A percentile compares a stretch with the other conserved stretches of the same genome.
phyloP scores from a whole-genome alignment of 2,797 vertebrate genomes.

The Enteromius treurensis region DNA sequence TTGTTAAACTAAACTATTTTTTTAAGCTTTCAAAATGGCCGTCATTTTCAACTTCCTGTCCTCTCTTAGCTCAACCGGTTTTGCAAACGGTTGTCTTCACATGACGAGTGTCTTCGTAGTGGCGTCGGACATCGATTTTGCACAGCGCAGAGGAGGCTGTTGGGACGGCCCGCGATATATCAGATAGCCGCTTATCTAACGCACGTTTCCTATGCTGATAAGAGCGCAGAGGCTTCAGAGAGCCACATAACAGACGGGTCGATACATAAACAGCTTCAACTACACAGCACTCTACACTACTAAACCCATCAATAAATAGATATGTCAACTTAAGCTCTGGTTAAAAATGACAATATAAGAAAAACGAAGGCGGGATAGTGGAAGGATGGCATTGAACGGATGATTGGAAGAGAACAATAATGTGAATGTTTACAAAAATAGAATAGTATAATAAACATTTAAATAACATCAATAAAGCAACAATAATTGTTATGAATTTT shows the following conservation, averaged over 20 bases:
- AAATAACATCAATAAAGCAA: not conserved
- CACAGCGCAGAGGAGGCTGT: slow-evolving; percentile 51
- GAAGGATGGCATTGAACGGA: not conserved
- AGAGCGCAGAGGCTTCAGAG: slow-evolving; percentile 35
- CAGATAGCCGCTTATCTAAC: slow-evolving; percentile 62
- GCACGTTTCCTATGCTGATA: slow-evolving; percentile 63
- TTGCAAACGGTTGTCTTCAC: not conserved
- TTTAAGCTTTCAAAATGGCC: not conserved
- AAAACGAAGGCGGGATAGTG: not conserved
- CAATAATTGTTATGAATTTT: not conserved
- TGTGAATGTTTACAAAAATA: not conserved
- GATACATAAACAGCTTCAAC: slow-evolving; percentile 55
- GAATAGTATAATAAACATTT: not conserved
- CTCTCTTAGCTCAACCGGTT: not conserved
- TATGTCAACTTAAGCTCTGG: slow-evolving; percentile 55
- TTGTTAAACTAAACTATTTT: not conserved
- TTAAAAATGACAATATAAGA: not conserved
- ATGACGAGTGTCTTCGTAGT: slow-evolving; percentile 49
- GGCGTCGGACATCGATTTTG: slow-evolving; percentile 63
- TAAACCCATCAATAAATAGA: slow-evolving; percentile 66
- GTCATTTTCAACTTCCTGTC: not conserved
- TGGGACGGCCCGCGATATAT: slow-evolving; percentile 53
- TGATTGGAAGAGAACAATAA: not conserved
- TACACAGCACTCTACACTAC: slow-evolving; percentile 60
- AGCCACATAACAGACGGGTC: not conserved